Evolutionary conservation across 2,888 invertebrate genomes (phyloP).

Genomic region (Saturnia japonica): DNA sequence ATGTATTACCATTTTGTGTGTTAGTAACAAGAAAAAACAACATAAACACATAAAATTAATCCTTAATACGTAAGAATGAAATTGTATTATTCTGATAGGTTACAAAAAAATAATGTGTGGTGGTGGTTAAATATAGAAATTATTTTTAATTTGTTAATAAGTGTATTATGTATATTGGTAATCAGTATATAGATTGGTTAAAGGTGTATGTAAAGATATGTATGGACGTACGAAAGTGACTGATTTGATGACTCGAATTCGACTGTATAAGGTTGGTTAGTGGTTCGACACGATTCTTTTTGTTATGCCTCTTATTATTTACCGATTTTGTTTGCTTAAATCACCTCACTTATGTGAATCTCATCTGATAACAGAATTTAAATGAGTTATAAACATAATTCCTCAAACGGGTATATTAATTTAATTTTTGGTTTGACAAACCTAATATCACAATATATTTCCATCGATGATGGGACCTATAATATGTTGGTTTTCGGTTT

Average conservation of each 20-base stretch:
- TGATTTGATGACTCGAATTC: no score
- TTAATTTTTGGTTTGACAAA: not conserved
- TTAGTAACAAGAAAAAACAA: not conserved
- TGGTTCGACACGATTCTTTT: no score
- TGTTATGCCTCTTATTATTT: not conserved
- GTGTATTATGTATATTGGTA: not conserved
- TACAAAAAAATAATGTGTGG: not conserved
- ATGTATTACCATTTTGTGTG: not conserved
- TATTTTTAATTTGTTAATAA: not conserved
- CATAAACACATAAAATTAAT: not conserved
- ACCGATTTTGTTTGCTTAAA: not conserved
- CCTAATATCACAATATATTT: not conserved
- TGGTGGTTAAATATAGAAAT: not conserved
- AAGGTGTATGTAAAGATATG: not conserved
- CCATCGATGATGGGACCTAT: no score
- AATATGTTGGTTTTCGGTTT: no score
- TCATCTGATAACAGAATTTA: not conserved
- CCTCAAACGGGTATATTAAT: not conserved
- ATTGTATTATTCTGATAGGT: not conserved
- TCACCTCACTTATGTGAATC: not conserved
- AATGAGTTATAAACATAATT: not conserved
- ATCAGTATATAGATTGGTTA: not conserved
- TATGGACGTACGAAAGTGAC: not conserved
- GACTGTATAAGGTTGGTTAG: not conserved
- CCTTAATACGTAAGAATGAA: not conserved